These are phyloP conservation scores for Tipula lateralis DNA, from an alignment of 2,888 invertebrate species.

Conservation along the genomic window DNA sequence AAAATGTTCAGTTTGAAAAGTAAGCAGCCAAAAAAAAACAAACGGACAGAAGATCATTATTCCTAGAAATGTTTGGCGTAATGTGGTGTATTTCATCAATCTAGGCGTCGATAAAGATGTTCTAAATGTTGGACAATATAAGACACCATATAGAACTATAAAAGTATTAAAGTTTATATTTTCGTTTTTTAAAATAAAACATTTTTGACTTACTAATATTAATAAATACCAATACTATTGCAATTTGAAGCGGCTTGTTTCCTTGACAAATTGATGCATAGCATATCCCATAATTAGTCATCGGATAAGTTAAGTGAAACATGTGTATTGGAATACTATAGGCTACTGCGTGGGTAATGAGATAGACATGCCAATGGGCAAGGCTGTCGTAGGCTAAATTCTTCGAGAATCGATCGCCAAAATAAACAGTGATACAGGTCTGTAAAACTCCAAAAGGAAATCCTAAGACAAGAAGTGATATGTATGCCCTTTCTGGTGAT, in stretches of 20 bases:
- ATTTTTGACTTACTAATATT: neutral
- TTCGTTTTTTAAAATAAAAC: neutral
- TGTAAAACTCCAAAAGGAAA: neutral
- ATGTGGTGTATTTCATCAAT: too few species aligned
- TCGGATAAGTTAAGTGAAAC: neutral
- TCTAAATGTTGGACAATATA: neutral
- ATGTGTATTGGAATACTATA: neutral
- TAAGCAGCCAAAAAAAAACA: neutral
- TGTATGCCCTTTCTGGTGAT: neutral
- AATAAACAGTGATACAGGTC: neutral
- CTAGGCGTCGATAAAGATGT: neutral
- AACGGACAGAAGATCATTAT: neutral
- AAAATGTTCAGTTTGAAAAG: neutral
- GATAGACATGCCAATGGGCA: neutral
- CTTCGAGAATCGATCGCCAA: neutral
- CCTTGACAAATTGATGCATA: neutral
- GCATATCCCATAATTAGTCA: neutral
- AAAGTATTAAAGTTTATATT: neutral
- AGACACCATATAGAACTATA: neutral
- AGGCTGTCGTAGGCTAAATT: neutral
- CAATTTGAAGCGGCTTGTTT: neutral
- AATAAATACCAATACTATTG: neutral
- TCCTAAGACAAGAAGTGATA: neutral
- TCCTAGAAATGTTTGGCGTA: too few species aligned
- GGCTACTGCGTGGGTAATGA: neutral